These are phyloP conservation scores for Clarias magur DNA, from an alignment of 2,113 vertebrate genomes.

Conservation along the genomic window DNA sequence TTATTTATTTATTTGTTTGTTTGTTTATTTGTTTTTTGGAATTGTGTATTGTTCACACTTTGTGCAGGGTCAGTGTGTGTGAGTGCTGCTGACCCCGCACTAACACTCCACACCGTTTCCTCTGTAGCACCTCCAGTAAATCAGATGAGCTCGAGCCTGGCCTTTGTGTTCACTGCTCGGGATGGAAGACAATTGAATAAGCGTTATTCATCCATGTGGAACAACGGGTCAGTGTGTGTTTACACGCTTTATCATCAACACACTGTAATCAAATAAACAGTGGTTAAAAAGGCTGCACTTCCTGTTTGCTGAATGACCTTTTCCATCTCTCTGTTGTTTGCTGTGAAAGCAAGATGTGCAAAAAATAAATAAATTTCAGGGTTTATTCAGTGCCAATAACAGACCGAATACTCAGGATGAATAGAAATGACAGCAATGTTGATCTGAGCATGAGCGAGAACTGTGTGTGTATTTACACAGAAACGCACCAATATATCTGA, in stretches of 20 bases:
- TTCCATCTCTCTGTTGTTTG: background rate
- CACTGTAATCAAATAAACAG: background rate
- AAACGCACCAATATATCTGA: background rate
- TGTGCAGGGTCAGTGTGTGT: background rate
- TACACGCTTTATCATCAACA: slow-evolving; percentile 8
- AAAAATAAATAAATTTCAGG: background rate
- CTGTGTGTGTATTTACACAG: background rate
- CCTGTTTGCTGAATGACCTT: background rate
- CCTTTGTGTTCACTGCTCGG: background rate
- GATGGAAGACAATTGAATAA: background rate
- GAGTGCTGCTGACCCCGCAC: background rate
- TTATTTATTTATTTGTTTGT: background rate
- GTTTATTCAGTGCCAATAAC: background rate
- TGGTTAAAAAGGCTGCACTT: background rate
- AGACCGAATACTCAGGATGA: background rate
- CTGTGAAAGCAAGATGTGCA: background rate
- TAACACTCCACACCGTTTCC: background rate
- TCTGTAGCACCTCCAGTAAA: background rate
- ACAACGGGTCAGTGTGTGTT: background rate
- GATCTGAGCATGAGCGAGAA: background rate
- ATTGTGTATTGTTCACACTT: background rate
- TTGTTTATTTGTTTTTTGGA: too few species aligned
- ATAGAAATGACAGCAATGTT: background rate
- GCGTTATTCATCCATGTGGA: background rate
- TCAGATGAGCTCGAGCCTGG: background rate